These are phyloP conservation scores for Biston stratarius DNA, from an alignment of 2,888 invertebrate genomes.

Conservation along the genomic window DNA sequence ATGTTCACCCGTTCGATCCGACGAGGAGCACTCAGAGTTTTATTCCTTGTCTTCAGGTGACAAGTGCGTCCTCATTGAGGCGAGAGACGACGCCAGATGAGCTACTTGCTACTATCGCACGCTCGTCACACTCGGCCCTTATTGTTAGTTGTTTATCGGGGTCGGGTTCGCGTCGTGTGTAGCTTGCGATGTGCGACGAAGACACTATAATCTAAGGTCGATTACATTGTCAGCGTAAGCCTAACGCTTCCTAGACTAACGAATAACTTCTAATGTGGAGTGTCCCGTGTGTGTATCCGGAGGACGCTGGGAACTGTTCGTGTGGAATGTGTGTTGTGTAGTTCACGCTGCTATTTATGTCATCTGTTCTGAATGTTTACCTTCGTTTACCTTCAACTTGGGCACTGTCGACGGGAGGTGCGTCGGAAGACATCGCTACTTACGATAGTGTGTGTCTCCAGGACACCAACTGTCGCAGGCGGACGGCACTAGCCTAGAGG, in stretches of 20 bases:
- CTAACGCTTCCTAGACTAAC: constrained; percentile 85
- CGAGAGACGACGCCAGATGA: constrained; percentile 89
- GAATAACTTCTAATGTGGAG: constrained; percentile 69
- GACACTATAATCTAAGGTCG: constrained; percentile 84
- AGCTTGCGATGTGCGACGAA: constrained; percentile 85
- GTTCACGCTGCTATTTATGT: constrained; percentile 77
- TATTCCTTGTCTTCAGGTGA: constrained; percentile 92
- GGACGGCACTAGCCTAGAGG: constrained; percentile 94
- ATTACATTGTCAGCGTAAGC: constrained; percentile 85
- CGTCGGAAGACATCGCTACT: constrained; percentile 77
- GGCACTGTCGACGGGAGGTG: constrained; percentile 58
- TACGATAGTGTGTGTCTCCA: constrained; percentile 86
- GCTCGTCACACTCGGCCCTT: constrained; percentile 80
- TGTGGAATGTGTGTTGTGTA: constrained; percentile 85
- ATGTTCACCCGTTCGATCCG: constrained; percentile 79
- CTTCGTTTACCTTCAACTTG: constrained; percentile 58
- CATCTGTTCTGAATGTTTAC: constrained; percentile 68
- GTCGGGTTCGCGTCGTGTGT: constrained; percentile 80
- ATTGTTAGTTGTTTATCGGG: constrained; percentile 76
- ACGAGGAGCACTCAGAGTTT: constrained; percentile 85
- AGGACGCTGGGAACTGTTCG: constrained; percentile 81
- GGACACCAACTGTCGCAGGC: constrained; percentile 97
- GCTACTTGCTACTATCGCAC: constrained; percentile 82
- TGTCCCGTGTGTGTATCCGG: constrained; percentile 82
- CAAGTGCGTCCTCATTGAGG: constrained; percentile 93